Evolutionary conservation across 1,140 invertebrate genomes (phyloP).

Genomic region (Megalonaias nervosa): DNA sequence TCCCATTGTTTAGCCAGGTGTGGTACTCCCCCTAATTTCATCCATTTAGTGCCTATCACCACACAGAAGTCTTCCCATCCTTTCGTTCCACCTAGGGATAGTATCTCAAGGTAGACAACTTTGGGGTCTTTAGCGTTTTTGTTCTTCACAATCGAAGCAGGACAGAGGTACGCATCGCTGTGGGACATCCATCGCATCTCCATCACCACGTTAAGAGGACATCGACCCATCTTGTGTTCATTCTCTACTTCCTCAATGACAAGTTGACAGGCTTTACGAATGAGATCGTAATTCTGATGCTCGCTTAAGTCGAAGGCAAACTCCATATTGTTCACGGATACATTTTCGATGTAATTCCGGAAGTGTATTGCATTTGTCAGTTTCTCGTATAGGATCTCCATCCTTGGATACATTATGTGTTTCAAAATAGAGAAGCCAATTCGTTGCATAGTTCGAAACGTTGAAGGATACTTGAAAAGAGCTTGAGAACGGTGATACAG

Average conservation of each 20-base stretch:
- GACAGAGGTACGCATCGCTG: slow-evolving; percentile 18
- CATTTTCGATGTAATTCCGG: slow-evolving; percentile 6
- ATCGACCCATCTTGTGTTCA: neutral
- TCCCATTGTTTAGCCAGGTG: slow-evolving; percentile 31
- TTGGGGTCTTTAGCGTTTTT: slow-evolving; percentile 6
- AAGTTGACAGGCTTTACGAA: slow-evolving; percentile 6
- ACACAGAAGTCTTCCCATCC: slow-evolving; percentile 21
- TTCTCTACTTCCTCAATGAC: neutral
- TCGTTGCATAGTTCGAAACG: neutral
- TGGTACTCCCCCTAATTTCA: slow-evolving; percentile 20
- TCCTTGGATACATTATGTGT: slow-evolving; percentile 10
- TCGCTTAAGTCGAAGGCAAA: slow-evolving; percentile 19
- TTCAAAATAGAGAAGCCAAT: slow-evolving; percentile 3
- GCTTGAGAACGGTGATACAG: neutral
- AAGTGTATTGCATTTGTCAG: slow-evolving; percentile 25
- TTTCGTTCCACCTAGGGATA: neutral
- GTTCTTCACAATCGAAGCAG: slow-evolving; percentile 12
- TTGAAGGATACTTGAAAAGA: neutral
- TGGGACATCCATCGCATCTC: slow-evolving; percentile 13
- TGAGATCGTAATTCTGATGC: neutral
- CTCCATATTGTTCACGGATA: slow-evolving; percentile 20
- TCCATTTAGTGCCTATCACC: slow-evolving; percentile 19
- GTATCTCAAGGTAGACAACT: slow-evolving; percentile 19
- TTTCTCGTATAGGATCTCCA: slow-evolving; percentile 9
- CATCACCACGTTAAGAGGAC: slow-evolving; percentile 6